Conservation (phyloP, 2,888 invertebrate genomes). For the Trissoscelio sp. region DNA sequence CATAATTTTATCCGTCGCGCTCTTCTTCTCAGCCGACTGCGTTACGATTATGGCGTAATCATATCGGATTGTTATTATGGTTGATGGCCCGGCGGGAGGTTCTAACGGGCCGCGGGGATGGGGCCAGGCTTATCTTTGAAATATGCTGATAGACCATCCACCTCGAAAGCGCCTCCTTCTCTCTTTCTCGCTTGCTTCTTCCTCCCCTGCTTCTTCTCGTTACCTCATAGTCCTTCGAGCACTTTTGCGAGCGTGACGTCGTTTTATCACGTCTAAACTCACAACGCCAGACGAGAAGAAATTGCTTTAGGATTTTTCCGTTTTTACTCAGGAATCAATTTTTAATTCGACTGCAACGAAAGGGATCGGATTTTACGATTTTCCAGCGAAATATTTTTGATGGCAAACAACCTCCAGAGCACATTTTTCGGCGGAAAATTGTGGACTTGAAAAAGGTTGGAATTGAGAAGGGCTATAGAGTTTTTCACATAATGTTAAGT, state of each 20-base stretch:
- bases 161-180: conserved; percentile 60
- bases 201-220: conserved; percentile 47
- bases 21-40: conserved; percentile 72
- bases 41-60: conserved; percentile 83
- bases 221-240: conserved; percentile 30
- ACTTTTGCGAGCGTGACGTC: conserved; percentile 62
- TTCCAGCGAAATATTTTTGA: not conserved
- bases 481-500: no score
- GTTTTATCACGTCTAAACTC: conserved; percentile 76
- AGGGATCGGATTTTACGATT: not conserved
- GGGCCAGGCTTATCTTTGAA: conserved; percentile 82
- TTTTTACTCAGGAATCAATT: conserved; percentile 51
- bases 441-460: not conserved
- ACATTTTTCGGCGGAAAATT: not conserved
- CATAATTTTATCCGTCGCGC: conserved; percentile 79
- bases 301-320: conserved; percentile 75
- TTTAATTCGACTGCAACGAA: conserved; percentile 30
- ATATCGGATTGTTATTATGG: conserved; percentile 84
- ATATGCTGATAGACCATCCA: conserved; percentile 83
- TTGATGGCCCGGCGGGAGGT: conserved; percentile 80
- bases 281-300: conserved; percentile 73
- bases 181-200: conserved; percentile 33
- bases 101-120: conserved; percentile 72
- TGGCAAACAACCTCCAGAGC: not conserved
- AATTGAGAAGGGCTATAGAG: no score